Evolutionary conservation across 1,140 invertebrate species (phyloP).

Genomic region (Coenobita brevimanus): DNA sequence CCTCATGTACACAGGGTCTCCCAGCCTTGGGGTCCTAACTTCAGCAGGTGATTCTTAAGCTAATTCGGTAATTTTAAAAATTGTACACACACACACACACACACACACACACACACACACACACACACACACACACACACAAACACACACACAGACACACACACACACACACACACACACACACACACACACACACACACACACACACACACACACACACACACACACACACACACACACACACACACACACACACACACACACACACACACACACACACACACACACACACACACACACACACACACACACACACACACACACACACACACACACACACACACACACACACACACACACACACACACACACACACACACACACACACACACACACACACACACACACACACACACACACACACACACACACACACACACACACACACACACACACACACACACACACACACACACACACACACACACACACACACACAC

Average conservation of each 20-base stretch:
- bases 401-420: neutral
- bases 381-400: neutral
- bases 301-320: neutral
- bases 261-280: constrained; percentile 11
- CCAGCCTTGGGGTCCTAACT: too few relatives aligned
- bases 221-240: constrained; percentile 15
- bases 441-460: neutral
- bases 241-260: constrained; percentile 5
- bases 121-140: constrained; percentile 21
- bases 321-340: neutral
- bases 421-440: neutral
- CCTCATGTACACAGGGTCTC: too few relatives aligned
- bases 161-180: constrained; percentile 18
- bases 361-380: neutral
- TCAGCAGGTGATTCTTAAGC: too few relatives aligned
- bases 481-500: neutral
- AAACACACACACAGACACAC: too few relatives aligned
- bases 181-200: constrained; percentile 15
- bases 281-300: constrained; percentile 7
- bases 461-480: neutral
- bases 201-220: constrained; percentile 15
- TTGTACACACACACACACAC: constrained; percentile 14
- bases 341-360: constrained; percentile 1
- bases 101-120: constrained; percentile 11
- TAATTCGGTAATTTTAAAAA: too few relatives aligned